phyloP scores from a whole-genome alignment of 2,888 invertebrate species.

The Parasteatoda lunata region DNA sequence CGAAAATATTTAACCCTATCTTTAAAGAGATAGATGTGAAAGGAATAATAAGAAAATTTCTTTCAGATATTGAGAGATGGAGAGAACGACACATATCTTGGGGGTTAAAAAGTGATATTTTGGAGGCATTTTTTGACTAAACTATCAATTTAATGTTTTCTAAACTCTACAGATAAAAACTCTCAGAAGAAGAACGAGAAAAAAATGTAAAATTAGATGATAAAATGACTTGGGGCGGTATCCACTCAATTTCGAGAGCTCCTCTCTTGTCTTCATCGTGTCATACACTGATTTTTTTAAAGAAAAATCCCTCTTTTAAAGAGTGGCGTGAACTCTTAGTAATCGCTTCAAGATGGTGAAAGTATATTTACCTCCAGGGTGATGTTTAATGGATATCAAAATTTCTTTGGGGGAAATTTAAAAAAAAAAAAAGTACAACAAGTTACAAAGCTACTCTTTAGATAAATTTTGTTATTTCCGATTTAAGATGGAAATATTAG shows the following conservation, averaged over 20 bases:
- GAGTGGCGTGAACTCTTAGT: slow-evolving; percentile 15
- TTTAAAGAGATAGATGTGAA: too few relatives aligned
- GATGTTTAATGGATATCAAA: slow-evolving; percentile 17
- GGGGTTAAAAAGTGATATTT: slow-evolving; percentile 52
- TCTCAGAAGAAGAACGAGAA: slow-evolving; percentile 7
- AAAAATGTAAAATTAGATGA: slow-evolving; percentile 33
- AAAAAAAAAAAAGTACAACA: too few relatives aligned
- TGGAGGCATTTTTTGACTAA: slow-evolving; percentile 34
- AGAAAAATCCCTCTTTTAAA: not conserved
- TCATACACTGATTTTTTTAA: slow-evolving; percentile 26
- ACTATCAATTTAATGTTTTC: slow-evolving; percentile 63
- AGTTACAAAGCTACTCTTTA: too few relatives aligned
- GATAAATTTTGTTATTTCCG: too few relatives aligned
- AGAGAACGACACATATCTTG: slow-evolving; percentile 47
- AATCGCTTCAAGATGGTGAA: slow-evolving; percentile 25
- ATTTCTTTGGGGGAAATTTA: not conserved
- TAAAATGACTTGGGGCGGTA: slow-evolving; percentile 40
- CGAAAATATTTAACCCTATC: too few relatives aligned
- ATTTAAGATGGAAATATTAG: too few relatives aligned
- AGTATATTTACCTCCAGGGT: slow-evolving; percentile 27
- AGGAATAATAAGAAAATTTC: not conserved
- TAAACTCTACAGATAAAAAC: slow-evolving; percentile 63
- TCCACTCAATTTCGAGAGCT: slow-evolving; percentile 33
- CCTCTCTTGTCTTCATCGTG: slow-evolving; percentile 10
- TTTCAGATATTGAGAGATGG: not conserved